These are phyloP conservation scores for Macrocentrus cingulum DNA, from an alignment of 1,140 invertebrate species.

Conservation along the genomic window DNA sequence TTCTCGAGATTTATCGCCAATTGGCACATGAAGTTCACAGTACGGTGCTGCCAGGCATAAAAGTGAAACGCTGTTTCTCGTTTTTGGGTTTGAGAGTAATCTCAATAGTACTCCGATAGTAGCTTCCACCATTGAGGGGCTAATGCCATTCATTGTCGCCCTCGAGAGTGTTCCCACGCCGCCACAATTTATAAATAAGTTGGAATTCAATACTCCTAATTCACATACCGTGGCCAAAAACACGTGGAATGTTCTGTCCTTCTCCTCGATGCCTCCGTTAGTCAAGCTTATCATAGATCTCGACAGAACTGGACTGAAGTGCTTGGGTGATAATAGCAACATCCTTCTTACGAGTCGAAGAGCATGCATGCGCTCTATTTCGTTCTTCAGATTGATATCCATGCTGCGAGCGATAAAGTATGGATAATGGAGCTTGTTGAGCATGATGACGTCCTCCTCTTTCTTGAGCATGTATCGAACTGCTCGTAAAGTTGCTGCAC, in stretches of 20 bases:
- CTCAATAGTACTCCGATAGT: conserved; percentile 84
- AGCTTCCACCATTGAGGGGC: conserved; percentile 78
- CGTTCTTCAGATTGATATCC: conserved; percentile 82
- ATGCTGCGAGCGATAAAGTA: conserved; percentile 79
- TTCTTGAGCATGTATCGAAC: conserved; percentile 81
- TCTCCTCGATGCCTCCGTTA: conserved; percentile 75
- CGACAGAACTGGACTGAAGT: conserved; percentile 68
- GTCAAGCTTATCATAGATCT: conserved; percentile 80
- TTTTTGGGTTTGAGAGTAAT: conserved; percentile 84
- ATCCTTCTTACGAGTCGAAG: conserved; percentile 78
- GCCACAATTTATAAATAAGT: conserved; percentile 77
- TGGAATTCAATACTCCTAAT: conserved; percentile 82
- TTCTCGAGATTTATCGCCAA: conserved; percentile 66
- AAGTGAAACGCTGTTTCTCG: conserved; percentile 77
- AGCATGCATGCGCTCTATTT: conserved; percentile 87
- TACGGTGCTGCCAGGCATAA: conserved; percentile 86
- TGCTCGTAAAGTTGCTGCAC: conserved; percentile 82
- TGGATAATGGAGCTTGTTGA: conserved; percentile 80
- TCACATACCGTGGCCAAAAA: conserved; percentile 86
- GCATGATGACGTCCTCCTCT: conserved; percentile 73
- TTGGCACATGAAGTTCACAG: conserved; percentile 84
- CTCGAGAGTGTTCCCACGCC: conserved; percentile 81
- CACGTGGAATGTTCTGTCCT: conserved; percentile 76
- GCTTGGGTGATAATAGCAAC: conserved; percentile 66
- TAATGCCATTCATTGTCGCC: conserved; percentile 79